Evolutionary conservation across 2,113 vertebrate genomes (phyloP).

Genomic region (Scatophagus argus): DNA sequence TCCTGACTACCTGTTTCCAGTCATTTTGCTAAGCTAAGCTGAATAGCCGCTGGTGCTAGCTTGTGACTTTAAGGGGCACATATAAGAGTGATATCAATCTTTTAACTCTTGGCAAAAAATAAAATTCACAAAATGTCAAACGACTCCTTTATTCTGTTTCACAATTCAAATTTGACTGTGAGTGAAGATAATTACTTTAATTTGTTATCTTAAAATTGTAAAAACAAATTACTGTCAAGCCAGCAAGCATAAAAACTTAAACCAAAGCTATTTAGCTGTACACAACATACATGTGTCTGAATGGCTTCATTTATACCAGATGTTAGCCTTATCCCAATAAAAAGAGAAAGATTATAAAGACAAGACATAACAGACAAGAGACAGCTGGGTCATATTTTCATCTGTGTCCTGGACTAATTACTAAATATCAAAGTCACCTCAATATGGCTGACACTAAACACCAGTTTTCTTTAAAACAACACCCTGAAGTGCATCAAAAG

Average conservation of each 20-base stretch:
- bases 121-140: background rate
- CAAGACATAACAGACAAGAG: background rate
- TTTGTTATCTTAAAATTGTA: background rate
- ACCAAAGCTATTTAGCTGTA: too few relatives aligned
- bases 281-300: too few relatives aligned
- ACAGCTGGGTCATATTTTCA: background rate
- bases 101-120: background rate
- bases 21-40: background rate
- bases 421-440: conserved; percentile 2
- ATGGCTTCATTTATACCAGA: background rate
- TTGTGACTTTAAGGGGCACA: background rate
- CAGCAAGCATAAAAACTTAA: background rate
- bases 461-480: background rate
- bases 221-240: too few relatives aligned
- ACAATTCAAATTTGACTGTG: background rate
- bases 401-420: background rate
- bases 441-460: background rate
- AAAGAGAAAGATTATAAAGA: background rate
- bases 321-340: background rate
- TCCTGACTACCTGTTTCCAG: background rate
- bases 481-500: background rate
- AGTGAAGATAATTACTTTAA: background rate
- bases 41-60: background rate
- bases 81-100: background rate
- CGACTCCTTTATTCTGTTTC: background rate